Percentiles rank a stretch among this genome's conserved stretches.
These are phyloP conservation scores for Thamnophis sirtalis DNA, from an alignment of 2,113 vertebrate genomes.

Conservation along the genomic window DNA sequence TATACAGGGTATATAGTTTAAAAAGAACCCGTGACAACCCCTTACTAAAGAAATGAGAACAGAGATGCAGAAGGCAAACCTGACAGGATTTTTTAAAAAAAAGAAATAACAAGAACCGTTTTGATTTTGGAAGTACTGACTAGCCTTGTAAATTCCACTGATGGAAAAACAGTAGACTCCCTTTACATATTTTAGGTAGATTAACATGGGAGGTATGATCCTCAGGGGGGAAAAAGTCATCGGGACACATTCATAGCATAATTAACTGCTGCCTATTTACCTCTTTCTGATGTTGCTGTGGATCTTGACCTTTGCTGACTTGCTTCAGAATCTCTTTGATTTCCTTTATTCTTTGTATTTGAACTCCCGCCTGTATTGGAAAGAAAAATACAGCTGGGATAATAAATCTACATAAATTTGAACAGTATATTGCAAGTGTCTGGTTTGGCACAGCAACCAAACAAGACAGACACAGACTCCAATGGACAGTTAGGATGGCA, in stretches of 20 bases:
- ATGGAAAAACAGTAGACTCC: neutral
- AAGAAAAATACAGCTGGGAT: slow-evolving; percentile 9
- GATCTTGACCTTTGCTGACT: slow-evolving; percentile 22
- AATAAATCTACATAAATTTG: neutral
- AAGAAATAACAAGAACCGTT: neutral
- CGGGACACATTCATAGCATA: neutral
- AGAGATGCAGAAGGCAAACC: neutral
- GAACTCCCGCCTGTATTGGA: slow-evolving; percentile 55
- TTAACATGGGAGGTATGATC: neutral
- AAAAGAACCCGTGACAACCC: neutral
- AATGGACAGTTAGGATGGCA: no score
- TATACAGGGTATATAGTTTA: neutral
- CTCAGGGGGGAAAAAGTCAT: neutral
- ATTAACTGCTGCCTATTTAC: slow-evolving; percentile 26
- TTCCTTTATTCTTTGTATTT: slow-evolving; percentile 43
- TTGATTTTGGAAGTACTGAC: neutral
- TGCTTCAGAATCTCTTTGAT: slow-evolving; percentile 39
- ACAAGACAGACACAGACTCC: no score
- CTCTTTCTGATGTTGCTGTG: slow-evolving; percentile 48
- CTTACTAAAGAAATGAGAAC: neutral
- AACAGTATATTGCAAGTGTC: neutral
- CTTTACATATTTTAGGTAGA: neutral
- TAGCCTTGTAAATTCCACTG: neutral
- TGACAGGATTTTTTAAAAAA: neutral
- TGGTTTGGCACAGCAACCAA: no score